Percentiles rank a stretch among this genome's conserved stretches.
These are phyloP conservation scores for Peribatodes rhomboidaria DNA, from an alignment of 2,888 invertebrate genomes.

Conservation along the genomic window DNA sequence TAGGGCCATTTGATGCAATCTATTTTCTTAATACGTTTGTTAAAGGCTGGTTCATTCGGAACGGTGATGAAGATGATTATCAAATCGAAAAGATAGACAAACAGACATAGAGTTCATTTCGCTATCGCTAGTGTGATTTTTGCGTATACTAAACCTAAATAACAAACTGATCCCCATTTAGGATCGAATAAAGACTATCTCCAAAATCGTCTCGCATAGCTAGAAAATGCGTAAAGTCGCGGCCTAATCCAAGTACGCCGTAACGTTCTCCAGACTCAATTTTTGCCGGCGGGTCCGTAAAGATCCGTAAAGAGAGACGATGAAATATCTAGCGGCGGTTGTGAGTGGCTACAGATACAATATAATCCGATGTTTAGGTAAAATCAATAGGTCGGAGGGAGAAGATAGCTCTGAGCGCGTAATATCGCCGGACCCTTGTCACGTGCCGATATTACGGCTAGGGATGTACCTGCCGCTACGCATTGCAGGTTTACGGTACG, in stretches of 20 bases:
- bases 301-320: constrained; percentile 37
- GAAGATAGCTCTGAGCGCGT: constrained; percentile 53
- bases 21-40: too few species aligned
- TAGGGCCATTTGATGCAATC: too few species aligned
- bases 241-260: constrained; percentile 20
- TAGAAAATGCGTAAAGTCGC: constrained; percentile 19
- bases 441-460: constrained; percentile 55
- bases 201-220: constrained; percentile 13
- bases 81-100: too few species aligned
- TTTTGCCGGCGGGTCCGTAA: constrained; percentile 28
- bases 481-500: not conserved
- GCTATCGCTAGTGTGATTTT: too few species aligned
- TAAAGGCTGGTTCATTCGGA: too few species aligned
- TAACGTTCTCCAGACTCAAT: constrained; percentile 32
- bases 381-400: constrained; percentile 63
- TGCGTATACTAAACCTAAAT: too few species aligned
- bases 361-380: constrained; percentile 52
- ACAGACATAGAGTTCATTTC: too few species aligned
- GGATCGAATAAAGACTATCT: constrained; percentile 3
- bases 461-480: constrained; percentile 33
- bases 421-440: constrained; percentile 69
- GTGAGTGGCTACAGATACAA: constrained; percentile 44
- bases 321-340: constrained; percentile 41
- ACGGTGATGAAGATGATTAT: too few species aligned
- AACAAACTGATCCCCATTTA: not conserved